phyloP scores from a whole-genome alignment of 2,888 invertebrate species.

The Nebria salina region DNA sequence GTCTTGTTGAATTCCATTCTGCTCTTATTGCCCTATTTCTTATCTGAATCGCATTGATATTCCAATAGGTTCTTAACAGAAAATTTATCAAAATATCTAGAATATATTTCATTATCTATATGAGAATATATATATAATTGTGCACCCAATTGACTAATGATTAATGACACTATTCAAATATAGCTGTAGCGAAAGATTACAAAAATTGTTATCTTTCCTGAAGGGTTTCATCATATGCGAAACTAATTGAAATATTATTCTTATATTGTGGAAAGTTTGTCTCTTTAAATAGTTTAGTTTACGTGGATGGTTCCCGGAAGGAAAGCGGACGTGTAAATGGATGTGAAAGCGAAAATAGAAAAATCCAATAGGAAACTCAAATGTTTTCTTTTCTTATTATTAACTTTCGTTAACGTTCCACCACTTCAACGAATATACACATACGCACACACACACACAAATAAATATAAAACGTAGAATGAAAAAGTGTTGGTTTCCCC shows the following conservation, averaged over 20 bases:
- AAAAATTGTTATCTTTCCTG: too few relatives aligned
- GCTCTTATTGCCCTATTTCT: background rate
- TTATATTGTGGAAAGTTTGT: background rate
- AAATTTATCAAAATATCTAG: too few relatives aligned
- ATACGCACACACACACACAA: background rate
- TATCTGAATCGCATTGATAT: background rate
- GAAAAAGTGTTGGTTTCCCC: constrained; percentile 9
- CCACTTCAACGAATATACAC: constrained; percentile 5
- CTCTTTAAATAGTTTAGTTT: background rate
- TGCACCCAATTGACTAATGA: too few relatives aligned
- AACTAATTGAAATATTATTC: too few relatives aligned
- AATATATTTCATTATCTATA: too few relatives aligned
- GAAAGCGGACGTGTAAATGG: constrained; percentile 36
- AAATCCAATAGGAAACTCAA: constrained; percentile 44
- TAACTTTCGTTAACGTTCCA: constrained; percentile 40
- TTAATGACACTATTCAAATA: too few relatives aligned
- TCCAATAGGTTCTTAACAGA: background rate
- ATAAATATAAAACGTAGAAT: background rate
- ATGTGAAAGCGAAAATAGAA: constrained; percentile 42
- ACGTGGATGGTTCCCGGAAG: background rate
- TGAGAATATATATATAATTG: too few relatives aligned
- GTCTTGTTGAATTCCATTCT: background rate
- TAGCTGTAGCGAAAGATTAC: too few relatives aligned
- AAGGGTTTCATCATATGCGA: too few relatives aligned
- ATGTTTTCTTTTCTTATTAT: constrained; percentile 46